Base-by-base conservation (phyloP, 2,797 vertebrate genomes). In the Takifugu rubripes region DNA sequence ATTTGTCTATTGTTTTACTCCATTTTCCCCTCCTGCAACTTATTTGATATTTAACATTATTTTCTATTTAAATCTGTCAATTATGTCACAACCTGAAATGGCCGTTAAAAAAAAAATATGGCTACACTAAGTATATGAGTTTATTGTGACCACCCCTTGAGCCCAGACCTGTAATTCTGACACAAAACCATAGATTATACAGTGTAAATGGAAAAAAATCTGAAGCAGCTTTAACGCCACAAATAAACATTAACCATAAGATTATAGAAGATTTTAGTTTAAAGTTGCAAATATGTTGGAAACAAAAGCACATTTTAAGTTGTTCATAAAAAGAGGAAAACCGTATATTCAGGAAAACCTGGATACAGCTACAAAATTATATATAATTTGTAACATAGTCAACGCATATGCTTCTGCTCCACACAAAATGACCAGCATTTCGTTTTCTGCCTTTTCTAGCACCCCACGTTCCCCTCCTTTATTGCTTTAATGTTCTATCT, bases 1-100 rank as follows among this genome's bases (percentile, higher is more conserved):
- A 64, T 54, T 27, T 1, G 52, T 63, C 66, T 75, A 70, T 62
- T 61, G 26, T 51, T 59, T 47, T 47, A 8, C 17, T 12, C 27
- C 27, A 29, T 29, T 29, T 29, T 29, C 27, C 27, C 27, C 27
- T 29, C 27, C 4, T 29, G 27, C 7, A 29, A 29, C 47, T 69
- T 71, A 21, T 63, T 72, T 72, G 21, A 77, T 56, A 60, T 48
- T 50, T 29, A 21, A 25, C 52, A 33, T 66, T 67, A 64, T 31
- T 24, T 27, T 65, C 42, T 54, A 21, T 77, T 63, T 54, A 68
- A 72, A 74, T 72, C 40, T 69, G 61, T 75, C 64, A 54, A 33
- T 49, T 16, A 21, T 9, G 25, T 29, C 27, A 29, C 27, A 29
- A 7, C 4, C 27, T 29, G 27, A 4, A 5, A 7, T 29, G 27